Percentiles rank a stretch among this genome's conserved stretches.
phyloP scores from a whole-genome alignment of 2,113 vertebrate genomes.

The Syngnathus typhle region DNA sequence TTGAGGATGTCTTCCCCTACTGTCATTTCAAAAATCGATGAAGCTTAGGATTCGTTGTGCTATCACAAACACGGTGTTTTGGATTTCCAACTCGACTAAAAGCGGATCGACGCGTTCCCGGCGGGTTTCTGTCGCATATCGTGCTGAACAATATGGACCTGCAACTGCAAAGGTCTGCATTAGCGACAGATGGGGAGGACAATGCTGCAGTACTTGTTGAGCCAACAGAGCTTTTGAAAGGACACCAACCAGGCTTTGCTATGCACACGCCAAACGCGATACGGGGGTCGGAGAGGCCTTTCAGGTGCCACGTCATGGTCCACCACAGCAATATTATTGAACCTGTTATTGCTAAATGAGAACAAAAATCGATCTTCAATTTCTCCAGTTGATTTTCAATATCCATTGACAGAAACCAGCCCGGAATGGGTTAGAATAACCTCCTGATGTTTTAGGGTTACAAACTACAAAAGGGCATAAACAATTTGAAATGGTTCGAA shows the following conservation, averaged over 20 bases:
- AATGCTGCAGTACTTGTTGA: conserved; percentile 55
- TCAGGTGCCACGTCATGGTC: conserved; percentile 10
- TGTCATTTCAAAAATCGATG: not conserved
- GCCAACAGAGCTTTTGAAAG: conserved; percentile 60
- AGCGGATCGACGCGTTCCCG: conserved; percentile 38
- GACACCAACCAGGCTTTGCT: conserved; percentile 37
- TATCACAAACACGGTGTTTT: not conserved
- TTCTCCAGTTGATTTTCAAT: not conserved
- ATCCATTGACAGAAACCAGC: not conserved
- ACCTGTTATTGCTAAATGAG: not conserved
- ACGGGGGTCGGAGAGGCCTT: conserved; percentile 15
- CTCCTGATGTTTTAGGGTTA: too few relatives aligned
- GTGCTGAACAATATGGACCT: conserved; percentile 49
- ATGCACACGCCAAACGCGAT: conserved; percentile 11
- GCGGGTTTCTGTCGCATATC: conserved; percentile 52
- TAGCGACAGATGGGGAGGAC: conserved; percentile 54
- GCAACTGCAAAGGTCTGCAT: conserved; percentile 63
- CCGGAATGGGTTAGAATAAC: not conserved
- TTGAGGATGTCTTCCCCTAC: not conserved
- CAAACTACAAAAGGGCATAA: too few relatives aligned
- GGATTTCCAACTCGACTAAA: not conserved
- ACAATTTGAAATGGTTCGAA: too few relatives aligned
- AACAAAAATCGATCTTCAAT: not conserved
- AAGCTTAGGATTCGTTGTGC: not conserved
- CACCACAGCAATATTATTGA: not conserved